Percentiles rank a stretch among this genome's conserved stretches.
phyloP scores from a whole-genome alignment of 2,888 invertebrate genomes.

The Sminthurides aquaticus region DNA sequence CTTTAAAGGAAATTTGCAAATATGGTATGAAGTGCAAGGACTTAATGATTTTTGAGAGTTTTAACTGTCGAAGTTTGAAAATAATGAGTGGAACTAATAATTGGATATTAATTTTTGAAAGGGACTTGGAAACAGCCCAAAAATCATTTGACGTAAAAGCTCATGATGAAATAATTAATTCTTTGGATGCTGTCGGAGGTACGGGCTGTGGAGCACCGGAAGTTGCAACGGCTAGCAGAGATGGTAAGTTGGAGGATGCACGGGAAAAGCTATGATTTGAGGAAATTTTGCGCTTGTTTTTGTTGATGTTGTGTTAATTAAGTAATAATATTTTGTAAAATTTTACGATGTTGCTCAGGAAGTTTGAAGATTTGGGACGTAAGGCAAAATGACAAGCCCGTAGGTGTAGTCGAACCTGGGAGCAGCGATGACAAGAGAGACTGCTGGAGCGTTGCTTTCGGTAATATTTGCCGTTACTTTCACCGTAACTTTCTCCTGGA shows the following conservation, averaged over 20 bases:
- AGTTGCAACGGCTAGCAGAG: constrained; percentile 85
- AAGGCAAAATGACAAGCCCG: constrained; percentile 77
- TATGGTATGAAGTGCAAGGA: constrained; percentile 56
- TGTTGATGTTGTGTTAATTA: background rate
- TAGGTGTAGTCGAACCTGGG: constrained; percentile 76
- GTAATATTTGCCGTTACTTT: too few species aligned
- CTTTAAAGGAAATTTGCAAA: constrained; percentile 73
- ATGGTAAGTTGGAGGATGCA: too few species aligned
- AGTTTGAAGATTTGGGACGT: constrained; percentile 93
- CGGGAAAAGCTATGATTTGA: background rate
- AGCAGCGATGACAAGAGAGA: constrained; percentile 66
- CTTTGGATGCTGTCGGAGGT: constrained; percentile 86
- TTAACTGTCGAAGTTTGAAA: too few species aligned
- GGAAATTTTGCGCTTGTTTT: background rate
- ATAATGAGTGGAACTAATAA: too few species aligned
- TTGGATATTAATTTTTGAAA: constrained; percentile 48
- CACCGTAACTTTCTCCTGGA: background rate
- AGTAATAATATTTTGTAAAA: background rate
- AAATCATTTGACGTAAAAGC: constrained; percentile 72
- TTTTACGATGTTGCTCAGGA: constrained; percentile 49
- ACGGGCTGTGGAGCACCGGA: constrained; percentile 86
- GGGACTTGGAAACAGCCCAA: constrained; percentile 68
- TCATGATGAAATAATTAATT: constrained; percentile 79
- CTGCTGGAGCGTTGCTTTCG: constrained; percentile 90
- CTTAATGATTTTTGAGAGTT: too few species aligned